Conservation (phyloP, 2,113 vertebrate genomes). For the Gorsachius goisagi region DNA sequence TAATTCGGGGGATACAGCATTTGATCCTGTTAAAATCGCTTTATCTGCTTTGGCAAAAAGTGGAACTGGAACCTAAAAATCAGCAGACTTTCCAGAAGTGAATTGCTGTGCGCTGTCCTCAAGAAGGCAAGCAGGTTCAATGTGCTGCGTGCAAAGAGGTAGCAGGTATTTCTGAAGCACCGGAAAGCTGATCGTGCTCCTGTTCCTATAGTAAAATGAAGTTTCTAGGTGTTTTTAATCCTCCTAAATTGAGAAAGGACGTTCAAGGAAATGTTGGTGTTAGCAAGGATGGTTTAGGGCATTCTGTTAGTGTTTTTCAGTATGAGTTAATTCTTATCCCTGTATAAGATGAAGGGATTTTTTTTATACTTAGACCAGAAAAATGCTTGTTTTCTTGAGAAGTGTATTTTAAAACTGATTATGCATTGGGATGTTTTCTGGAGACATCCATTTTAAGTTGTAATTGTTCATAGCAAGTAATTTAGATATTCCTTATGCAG, state of each 20-base stretch:
- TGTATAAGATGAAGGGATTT: accelerated
- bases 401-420: neutral
- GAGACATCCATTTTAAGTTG: neutral
- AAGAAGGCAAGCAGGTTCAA: accelerated
- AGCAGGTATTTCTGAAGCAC: neutral
- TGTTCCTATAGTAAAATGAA: accelerated
- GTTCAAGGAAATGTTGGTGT: accelerated
- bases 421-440: neutral
- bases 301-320: neutral
- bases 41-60: neutral
- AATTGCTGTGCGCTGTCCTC: too few species aligned
- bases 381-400: neutral
- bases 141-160: neutral
- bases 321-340: neutral
- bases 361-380: neutral
- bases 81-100: accelerated
- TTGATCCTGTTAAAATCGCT: neutral
- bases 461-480: neutral
- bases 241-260: too few species aligned
- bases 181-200: accelerated
- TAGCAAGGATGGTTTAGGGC: accelerated
- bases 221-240: neutral
- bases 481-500: neutral
- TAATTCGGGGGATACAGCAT: neutral
- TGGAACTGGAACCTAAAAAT: neutral